Percentiles rank a stretch among this genome's conserved stretches.
Conservation (phyloP, 2,888 invertebrate species). For the Chrysolina haemoptera region DNA sequence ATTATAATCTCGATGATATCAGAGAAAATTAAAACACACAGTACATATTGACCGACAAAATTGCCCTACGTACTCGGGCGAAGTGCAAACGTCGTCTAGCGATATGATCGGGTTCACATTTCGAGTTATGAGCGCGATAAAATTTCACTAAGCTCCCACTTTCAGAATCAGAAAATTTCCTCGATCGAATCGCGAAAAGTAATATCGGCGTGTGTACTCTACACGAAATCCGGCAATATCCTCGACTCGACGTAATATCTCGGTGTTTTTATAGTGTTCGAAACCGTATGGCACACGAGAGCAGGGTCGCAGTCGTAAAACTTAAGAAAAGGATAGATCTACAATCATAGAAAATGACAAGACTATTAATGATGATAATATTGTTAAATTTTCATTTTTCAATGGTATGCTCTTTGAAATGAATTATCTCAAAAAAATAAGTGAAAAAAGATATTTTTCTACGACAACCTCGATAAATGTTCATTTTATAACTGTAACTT, state of each 20-base stretch:
- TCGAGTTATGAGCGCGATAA: constrained; percentile 46
- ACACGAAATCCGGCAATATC: constrained; percentile 64
- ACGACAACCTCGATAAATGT: too few species aligned
- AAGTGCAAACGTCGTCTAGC: constrained; percentile 8
- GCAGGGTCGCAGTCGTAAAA: constrained; percentile 2
- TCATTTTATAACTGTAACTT: too few species aligned
- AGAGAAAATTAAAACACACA: too few species aligned
- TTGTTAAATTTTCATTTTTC: too few species aligned
- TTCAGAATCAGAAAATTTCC: constrained; percentile 48
- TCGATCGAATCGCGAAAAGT: constrained; percentile 63
- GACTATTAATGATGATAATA: too few species aligned
- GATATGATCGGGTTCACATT: constrained; percentile 36
- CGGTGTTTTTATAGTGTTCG: constrained; percentile 62
- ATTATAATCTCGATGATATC: too few species aligned
- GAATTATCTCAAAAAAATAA: too few species aligned
- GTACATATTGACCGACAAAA: neutral
- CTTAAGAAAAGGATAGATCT: neutral
- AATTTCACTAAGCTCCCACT: constrained; percentile 51
- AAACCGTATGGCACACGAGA: constrained; percentile 57
- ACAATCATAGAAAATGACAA: too few species aligned
- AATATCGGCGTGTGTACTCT: constrained; percentile 65
- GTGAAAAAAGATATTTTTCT: too few species aligned
- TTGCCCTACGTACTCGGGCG: neutral
- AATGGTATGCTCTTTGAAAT: too few species aligned
- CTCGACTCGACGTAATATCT: constrained; percentile 60